These are phyloP conservation scores for Caenorhabditis latens DNA, from an alignment of 1,140 invertebrate genomes.

Conservation along the genomic window DNA sequence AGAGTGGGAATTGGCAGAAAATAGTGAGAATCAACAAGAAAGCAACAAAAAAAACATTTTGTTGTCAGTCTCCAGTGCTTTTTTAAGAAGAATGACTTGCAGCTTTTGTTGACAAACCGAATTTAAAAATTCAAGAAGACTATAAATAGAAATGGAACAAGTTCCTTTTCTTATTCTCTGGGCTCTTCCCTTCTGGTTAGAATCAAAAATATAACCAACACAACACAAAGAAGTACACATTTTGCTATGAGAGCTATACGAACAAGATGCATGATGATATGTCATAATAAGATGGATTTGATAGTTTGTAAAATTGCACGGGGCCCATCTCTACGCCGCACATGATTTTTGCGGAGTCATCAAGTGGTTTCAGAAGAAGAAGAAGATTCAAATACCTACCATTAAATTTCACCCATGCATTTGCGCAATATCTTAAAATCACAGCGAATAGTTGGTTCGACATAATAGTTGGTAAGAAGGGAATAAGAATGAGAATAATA, in stretches of 20 bases:
- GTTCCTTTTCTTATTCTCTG: neutral
- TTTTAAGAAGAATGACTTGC: neutral
- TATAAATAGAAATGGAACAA: slow-evolving; percentile 46
- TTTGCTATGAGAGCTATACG: slow-evolving; percentile 15
- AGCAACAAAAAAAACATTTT: neutral
- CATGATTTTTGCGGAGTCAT: slow-evolving; percentile 50
- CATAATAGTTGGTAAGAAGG: neutral
- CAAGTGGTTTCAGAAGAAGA: neutral
- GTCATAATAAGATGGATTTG: slow-evolving; percentile 55
- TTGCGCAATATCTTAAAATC: slow-evolving; percentile 27
- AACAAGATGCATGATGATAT: slow-evolving; percentile 54
- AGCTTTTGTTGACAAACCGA: slow-evolving; percentile 28
- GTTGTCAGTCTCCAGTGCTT: neutral
- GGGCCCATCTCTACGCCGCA: neutral
- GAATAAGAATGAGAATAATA: slow-evolving; percentile 34
- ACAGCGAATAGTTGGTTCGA: slow-evolving; percentile 32
- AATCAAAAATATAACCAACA: slow-evolving; percentile 5
- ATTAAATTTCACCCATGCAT: slow-evolving; percentile 33
- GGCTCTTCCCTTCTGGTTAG: neutral
- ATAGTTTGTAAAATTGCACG: slow-evolving; percentile 35
- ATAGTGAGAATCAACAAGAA: neutral
- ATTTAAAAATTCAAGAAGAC: slow-evolving; percentile 3
- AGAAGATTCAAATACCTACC: neutral
- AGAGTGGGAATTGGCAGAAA: neutral
- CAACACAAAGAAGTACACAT: slow-evolving; percentile 21